A percentile compares a stretch with the other conserved stretches of the same genome.
These are phyloP conservation scores for Meriones unguiculatus DNA, from an alignment of 2,113 vertebrate genomes.

Conservation along the genomic window DNA sequence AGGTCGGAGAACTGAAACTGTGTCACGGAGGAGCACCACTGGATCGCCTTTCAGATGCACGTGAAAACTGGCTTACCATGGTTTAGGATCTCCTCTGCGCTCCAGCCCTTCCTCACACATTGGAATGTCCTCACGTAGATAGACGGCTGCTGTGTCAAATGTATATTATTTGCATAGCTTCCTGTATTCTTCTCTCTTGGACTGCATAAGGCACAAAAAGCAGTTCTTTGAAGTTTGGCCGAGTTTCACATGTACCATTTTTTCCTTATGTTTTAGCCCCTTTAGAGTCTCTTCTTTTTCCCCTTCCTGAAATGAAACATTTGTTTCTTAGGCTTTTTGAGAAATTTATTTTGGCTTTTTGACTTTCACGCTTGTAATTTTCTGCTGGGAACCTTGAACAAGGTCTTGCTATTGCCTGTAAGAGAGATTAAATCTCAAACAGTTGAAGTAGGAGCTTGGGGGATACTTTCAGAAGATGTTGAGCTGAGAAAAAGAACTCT, in stretches of 20 bases:
- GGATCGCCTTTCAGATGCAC: slow-evolving; percentile 10
- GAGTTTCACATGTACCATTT: not conserved
- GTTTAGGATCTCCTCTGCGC: not conserved
- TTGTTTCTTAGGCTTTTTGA: not conserved
- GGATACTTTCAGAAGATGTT: not conserved
- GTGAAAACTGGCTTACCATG: slow-evolving; percentile 40
- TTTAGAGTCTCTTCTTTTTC: not conserved
- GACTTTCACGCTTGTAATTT: slow-evolving; percentile 35
- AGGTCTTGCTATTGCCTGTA: not conserved
- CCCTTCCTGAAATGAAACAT: not conserved
- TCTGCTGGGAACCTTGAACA: slow-evolving; percentile 2
- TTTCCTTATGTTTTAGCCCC: not conserved
- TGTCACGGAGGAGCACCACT: not conserved
- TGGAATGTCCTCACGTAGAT: not conserved
- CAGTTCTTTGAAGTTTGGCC: not conserved
- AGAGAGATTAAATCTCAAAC: not conserved
- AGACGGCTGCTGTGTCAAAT: not conserved
- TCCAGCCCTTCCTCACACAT: not conserved
- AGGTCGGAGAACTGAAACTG: not conserved
- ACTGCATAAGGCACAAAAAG: not conserved
- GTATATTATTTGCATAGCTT: slow-evolving; percentile 15
- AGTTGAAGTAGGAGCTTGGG: not conserved
- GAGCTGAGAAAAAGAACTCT: not conserved
- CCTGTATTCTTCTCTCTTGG: not conserved
- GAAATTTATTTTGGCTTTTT: slow-evolving; percentile 28